Conservation (phyloP, 2,888 invertebrate genomes). For the Laothoe populi region DNA sequence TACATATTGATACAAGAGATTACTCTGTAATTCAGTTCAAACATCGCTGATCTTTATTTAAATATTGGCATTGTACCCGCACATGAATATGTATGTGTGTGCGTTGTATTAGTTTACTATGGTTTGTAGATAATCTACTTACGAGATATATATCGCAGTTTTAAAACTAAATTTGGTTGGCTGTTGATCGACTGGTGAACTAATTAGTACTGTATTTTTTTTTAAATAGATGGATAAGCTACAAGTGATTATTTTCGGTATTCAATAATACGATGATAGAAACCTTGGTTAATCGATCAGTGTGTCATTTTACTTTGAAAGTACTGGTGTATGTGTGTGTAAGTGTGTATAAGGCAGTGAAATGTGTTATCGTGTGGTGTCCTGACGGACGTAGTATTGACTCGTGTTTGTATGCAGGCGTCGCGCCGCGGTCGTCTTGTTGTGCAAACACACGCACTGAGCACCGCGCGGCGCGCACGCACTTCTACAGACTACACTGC, state of each 20-base stretch:
- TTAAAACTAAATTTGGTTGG: no score
- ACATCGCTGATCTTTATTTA: neutral
- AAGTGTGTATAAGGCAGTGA: neutral
- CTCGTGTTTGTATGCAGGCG: slow-evolving; percentile 20
- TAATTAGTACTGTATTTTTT: no score
- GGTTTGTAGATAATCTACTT: no score
- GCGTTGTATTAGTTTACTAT: slow-evolving; percentile 7
- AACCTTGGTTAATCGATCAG: no score
- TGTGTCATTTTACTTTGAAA: no score
- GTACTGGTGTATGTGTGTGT: no score
- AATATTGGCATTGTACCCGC: slow-evolving; percentile 1
- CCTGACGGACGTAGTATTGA: neutral
- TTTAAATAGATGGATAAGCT: no score
- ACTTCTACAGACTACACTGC: neutral
- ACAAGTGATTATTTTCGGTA: no score
- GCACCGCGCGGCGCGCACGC: neutral
- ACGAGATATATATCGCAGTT: no score
- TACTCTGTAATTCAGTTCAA: neutral
- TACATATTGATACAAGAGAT: no score
- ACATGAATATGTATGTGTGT: slow-evolving; percentile 7
- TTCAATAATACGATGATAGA: no score
- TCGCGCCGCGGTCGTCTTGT: neutral
- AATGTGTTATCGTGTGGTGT: neutral
- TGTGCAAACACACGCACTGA: slow-evolving; percentile 1
- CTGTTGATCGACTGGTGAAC: no score